Evolutionary conservation across 2,888 invertebrate species (phyloP).

Genomic region (Stenurella melanura): DNA sequence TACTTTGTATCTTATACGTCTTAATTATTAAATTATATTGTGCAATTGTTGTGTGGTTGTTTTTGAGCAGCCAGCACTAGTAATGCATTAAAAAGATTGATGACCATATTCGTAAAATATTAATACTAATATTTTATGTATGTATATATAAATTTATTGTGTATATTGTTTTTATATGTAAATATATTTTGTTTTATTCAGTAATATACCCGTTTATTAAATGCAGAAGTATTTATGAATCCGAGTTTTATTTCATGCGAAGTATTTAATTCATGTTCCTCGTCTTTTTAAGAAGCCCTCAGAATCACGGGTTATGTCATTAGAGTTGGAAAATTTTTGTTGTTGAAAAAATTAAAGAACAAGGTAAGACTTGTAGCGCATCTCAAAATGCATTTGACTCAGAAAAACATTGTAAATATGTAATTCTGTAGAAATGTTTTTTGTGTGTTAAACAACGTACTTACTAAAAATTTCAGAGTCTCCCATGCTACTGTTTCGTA

Average conservation of each 20-base stretch:
- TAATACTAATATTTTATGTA: slow-evolving; percentile 71
- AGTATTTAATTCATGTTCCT: background rate
- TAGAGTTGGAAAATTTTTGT: no score
- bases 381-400: no score
- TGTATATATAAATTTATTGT: slow-evolving; percentile 74
- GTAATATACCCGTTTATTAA: slow-evolving; percentile 73
- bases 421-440: no score
- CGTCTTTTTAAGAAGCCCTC: no score
- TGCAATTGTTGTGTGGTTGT: slow-evolving; percentile 72
- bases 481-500: no score
- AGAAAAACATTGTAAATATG: no score
- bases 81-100: slow-evolving; percentile 64
- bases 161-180: slow-evolving; percentile 75
- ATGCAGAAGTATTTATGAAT: slow-evolving; percentile 67
- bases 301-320: no score
- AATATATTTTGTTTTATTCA: slow-evolving; percentile 74
- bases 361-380: no score
- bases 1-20: slow-evolving; percentile 82
- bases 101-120: slow-evolving; percentile 70
- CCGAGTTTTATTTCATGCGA: slow-evolving; percentile 14
- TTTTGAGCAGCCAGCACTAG: slow-evolving; percentile 66
- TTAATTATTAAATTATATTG: slow-evolving; percentile 73
- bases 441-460: no score
- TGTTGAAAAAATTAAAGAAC: no score
- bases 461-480: no score